Conservation (phyloP, 2,113 vertebrate genomes). For the Ammospiza caudacuta region DNA sequence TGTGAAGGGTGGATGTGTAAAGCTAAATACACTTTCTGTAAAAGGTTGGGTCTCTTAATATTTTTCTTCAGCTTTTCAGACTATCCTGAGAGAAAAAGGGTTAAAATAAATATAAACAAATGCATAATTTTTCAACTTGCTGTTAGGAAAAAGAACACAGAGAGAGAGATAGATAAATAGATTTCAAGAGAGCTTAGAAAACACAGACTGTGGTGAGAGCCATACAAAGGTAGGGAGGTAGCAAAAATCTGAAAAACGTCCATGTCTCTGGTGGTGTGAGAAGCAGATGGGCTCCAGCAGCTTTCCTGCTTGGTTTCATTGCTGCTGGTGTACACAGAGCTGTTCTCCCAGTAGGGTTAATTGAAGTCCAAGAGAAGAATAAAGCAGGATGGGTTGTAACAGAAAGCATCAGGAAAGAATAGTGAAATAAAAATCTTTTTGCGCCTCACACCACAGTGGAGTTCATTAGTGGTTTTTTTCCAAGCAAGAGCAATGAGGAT, state of each 20-base stretch:
- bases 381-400: neutral
- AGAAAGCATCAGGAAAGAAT: neutral
- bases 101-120: neutral
- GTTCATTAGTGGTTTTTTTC: neutral
- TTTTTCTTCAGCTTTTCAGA: neutral
- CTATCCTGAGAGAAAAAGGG: neutral
- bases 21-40: neutral
- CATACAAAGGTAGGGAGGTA: neutral
- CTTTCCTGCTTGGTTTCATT: neutral
- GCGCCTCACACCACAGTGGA: neutral
- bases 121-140: neutral
- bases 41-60: neutral
- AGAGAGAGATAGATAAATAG: neutral
- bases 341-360: neutral
- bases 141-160: neutral
- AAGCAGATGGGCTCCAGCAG: neutral
- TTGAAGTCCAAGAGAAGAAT: neutral
- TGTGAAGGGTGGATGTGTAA: neutral
- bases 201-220: neutral
- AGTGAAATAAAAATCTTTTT: neutral
- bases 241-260: neutral
- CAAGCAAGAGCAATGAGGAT: neutral
- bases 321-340: neutral
- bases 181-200: neutral
- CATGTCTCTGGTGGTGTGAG: neutral